Evolutionary conservation across 2,888 invertebrate species (phyloP).

Genomic region (Schrankia costaestrigalis): DNA sequence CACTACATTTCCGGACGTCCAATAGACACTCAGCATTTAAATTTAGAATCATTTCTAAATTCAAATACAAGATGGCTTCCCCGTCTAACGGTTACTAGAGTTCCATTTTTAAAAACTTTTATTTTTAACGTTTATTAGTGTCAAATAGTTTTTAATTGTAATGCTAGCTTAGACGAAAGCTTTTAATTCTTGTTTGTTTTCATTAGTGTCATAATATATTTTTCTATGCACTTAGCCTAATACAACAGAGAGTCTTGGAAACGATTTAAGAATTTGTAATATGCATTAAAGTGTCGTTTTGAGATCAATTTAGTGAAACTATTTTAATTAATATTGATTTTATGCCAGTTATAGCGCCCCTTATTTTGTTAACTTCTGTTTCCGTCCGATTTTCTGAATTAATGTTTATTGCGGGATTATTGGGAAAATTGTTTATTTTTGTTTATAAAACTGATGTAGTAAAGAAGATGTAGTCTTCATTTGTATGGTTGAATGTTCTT

Average conservation of each 20-base stretch:
- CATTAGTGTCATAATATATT: slow-evolving; percentile 23
- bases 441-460: too few relatives aligned
- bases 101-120: slow-evolving; percentile 25
- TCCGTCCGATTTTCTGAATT: slow-evolving; percentile 6
- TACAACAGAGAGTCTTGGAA: slow-evolving; percentile 9
- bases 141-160: too few relatives aligned
- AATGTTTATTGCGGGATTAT: slow-evolving; percentile 5
- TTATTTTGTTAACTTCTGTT: slow-evolving; percentile 17
- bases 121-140: slow-evolving; percentile 9
- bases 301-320: slow-evolving; percentile 17
- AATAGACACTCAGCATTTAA: slow-evolving; percentile 42
- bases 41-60: slow-evolving; percentile 47
- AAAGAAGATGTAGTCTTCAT: too few relatives aligned
- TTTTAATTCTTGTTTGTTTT: slow-evolving; percentile 15
- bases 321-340: slow-evolving; percentile 33
- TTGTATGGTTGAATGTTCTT: too few relatives aligned
- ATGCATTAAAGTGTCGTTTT: slow-evolving; percentile 14
- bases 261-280: slow-evolving; percentile 13
- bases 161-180: slow-evolving; percentile 14
- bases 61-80: slow-evolving; percentile 25
- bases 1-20: slow-evolving; percentile 51
- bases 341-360: slow-evolving; percentile 14
- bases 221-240: slow-evolving; percentile 15
- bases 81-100: slow-evolving; percentile 18
- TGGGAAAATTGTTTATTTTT: slow-evolving; percentile 1